A percentile compares a stretch with the other conserved stretches of the same genome.
These are phyloP conservation scores for Gymnorhina tibicen DNA, from an alignment of 2,113 vertebrate species.

Conservation along the genomic window DNA sequence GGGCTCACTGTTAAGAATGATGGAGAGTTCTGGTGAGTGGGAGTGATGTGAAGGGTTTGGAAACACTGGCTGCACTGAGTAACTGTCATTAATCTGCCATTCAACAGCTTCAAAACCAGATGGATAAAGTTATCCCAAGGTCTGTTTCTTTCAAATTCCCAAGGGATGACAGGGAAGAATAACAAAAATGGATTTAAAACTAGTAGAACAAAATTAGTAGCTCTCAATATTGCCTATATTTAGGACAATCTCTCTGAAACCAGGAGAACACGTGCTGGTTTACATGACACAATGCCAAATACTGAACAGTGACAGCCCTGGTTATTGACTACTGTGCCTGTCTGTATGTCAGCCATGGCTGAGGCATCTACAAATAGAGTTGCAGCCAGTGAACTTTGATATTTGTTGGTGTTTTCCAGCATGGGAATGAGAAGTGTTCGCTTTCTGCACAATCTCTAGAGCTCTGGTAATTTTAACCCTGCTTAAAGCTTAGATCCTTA, in stretches of 20 bases:
- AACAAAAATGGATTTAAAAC: neutral
- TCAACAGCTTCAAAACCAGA: neutral
- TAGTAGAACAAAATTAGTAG: neutral
- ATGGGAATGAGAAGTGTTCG: neutral
- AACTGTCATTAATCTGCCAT: neutral
- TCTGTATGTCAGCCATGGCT: neutral
- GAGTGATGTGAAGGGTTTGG: neutral
- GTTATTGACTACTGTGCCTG: neutral
- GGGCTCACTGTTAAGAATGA: constrained; percentile 87
- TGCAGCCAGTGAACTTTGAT: neutral
- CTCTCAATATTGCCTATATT: neutral
- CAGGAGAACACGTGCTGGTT: neutral
- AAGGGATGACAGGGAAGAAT: neutral
- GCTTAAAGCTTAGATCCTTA: neutral
- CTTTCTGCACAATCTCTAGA: neutral
- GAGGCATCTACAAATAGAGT: neutral
- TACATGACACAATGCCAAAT: neutral
- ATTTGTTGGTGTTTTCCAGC: neutral
- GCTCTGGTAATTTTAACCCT: neutral
- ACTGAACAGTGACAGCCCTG: neutral
- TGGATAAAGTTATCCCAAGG: neutral
- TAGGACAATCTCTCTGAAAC: neutral
- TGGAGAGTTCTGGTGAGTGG: constrained; percentile 93
- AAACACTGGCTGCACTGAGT: neutral
- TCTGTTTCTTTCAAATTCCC: neutral